phyloP scores from a whole-genome alignment of 2,113 vertebrate genomes.

The Actenoides lindsayi region DNA sequence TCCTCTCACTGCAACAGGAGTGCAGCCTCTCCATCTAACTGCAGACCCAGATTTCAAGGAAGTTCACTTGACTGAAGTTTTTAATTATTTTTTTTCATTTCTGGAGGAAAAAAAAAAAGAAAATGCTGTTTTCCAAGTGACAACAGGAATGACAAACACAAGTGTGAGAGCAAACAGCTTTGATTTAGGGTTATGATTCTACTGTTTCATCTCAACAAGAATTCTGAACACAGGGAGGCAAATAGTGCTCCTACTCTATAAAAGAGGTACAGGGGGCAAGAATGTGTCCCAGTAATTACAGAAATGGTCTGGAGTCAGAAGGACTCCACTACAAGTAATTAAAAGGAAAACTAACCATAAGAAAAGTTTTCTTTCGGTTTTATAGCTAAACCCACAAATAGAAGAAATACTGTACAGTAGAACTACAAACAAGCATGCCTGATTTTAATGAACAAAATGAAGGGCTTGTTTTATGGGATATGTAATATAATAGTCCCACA shows the following conservation, averaged over 20 bases:
- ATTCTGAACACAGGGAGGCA: neutral
- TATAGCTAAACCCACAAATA: constrained; percentile 60
- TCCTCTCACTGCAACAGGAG: neutral
- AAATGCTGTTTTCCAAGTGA: neutral
- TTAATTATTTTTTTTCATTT: neutral
- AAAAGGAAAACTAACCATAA: constrained; percentile 38
- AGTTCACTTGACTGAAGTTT: neutral
- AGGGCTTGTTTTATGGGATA: constrained; percentile 42
- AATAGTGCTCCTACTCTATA: neutral
- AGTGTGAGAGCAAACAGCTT: neutral
- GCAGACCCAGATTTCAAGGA: neutral
- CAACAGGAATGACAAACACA: neutral
- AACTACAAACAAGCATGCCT: constrained; percentile 50
- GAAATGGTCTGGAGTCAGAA: constrained; percentile 41
- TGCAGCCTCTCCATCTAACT: neutral
- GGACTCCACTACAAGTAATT: constrained; percentile 13
- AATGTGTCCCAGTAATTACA: constrained; percentile 23
- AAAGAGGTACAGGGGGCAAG: constrained; percentile 28
- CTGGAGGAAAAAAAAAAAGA: neutral
- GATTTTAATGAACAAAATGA: constrained; percentile 56
- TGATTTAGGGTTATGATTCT: neutral
- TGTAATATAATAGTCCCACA: constrained; percentile 39
- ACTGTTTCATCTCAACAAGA: neutral
- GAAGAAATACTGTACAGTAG: constrained; percentile 40
- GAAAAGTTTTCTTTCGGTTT: constrained; percentile 32